Evolutionary conservation across 2,113 vertebrate genomes (phyloP).

Genomic region (Gymnorhina tibicen): DNA sequence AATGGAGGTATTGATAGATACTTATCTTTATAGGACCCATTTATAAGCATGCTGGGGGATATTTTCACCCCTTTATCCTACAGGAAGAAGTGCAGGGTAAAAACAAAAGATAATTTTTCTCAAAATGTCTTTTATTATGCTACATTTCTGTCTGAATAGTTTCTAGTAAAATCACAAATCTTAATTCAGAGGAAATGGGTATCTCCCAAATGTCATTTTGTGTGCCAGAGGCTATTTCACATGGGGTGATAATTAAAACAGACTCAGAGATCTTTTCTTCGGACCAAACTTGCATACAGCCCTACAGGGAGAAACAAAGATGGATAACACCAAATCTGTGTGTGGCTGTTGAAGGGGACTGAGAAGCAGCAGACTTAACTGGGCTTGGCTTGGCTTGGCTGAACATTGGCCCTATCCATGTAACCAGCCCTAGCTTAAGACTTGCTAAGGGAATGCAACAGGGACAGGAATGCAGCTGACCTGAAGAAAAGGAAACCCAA

Average conservation of each 20-base stretch:
- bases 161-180: not conserved
- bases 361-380: not conserved
- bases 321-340: not conserved
- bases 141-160: not conserved
- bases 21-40: not conserved
- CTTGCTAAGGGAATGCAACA: not conserved
- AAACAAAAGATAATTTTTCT: not conserved
- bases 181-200: not conserved
- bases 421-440: not conserved
- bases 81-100: not conserved
- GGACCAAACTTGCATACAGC: not conserved
- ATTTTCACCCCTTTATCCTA: not conserved
- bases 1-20: not conserved
- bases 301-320: not conserved
- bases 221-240: not conserved
- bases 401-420: not conserved
- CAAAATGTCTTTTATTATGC: not conserved
- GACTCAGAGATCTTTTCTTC: not conserved
- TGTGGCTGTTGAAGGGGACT: not conserved
- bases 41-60: not conserved
- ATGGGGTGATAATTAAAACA: not conserved
- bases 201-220: not conserved
- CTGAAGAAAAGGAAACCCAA: not conserved
- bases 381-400: not conserved
- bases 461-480: not conserved